Evolutionary conservation across 2,888 invertebrate species (phyloP).

Genomic region (Amphipyra berbera): DNA sequence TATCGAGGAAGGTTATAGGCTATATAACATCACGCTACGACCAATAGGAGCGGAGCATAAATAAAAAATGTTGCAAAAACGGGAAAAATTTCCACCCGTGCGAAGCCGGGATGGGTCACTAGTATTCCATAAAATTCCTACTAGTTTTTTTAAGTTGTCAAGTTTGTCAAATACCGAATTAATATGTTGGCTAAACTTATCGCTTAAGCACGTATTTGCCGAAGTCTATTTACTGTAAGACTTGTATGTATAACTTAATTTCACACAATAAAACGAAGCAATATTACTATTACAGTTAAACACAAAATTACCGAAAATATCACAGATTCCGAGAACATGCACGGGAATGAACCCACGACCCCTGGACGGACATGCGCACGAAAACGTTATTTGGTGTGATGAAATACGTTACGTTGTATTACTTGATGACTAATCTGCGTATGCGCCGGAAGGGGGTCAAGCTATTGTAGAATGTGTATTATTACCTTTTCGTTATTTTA

Average conservation of each 20-base stretch:
- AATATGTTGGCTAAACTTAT: too few species aligned
- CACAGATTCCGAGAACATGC: conserved; percentile 66
- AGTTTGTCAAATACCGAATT: too few species aligned
- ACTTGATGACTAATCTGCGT: conserved; percentile 64
- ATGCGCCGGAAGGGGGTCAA: conserved; percentile 50
- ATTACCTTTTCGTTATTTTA: conserved; percentile 1
- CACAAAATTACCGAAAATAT: conserved; percentile 60
- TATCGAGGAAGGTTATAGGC: too few species aligned
- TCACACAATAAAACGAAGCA: conserved; percentile 48
- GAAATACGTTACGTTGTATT: conserved; percentile 59
- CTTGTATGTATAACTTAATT: not conserved
- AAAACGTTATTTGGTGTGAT: conserved; percentile 73
- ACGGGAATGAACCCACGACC: conserved; percentile 75
- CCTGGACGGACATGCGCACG: conserved; percentile 71
- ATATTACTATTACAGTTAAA: conserved; percentile 15
- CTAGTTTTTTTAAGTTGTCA: too few species aligned
- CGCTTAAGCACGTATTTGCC: too few species aligned
- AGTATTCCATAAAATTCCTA: too few species aligned
- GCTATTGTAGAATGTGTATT: conserved; percentile 31
- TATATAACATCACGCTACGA: too few species aligned
- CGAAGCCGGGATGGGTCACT: too few species aligned
- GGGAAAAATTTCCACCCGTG: too few species aligned
- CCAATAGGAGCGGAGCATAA: too few species aligned
- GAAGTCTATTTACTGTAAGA: too few species aligned
- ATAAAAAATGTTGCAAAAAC: too few species aligned